Percentiles rank a stretch among this genome's conserved stretches.
Evolutionary conservation across 2,888 invertebrate genomes (phyloP).

Genomic region (Polia nebulosa): DNA sequence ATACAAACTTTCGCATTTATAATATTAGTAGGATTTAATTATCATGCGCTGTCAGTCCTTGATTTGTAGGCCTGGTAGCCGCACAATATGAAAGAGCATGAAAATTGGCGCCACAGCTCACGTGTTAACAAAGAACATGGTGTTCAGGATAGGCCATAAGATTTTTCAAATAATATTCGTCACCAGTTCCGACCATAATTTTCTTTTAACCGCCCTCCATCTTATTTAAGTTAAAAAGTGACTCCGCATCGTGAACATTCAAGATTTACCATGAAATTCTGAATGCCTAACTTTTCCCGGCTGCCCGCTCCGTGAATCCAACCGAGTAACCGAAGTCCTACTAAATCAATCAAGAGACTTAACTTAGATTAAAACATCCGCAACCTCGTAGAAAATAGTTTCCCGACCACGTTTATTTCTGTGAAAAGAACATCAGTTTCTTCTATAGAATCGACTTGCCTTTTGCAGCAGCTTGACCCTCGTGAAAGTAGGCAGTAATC

Average conservation of each 20-base stretch:
- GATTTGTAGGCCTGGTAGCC: too few relatives aligned
- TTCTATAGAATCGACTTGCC: neutral
- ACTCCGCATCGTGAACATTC: slow-evolving; percentile 2
- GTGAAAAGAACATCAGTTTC: neutral
- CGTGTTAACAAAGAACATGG: too few relatives aligned
- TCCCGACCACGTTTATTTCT: slow-evolving; percentile 4
- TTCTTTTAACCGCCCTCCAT: neutral
- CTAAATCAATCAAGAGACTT: slow-evolving; percentile 37
- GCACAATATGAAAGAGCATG: too few relatives aligned
- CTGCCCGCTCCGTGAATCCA: neutral
- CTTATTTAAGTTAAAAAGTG: neutral
- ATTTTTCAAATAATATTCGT: too few relatives aligned
- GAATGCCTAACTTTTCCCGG: slow-evolving; percentile 9
- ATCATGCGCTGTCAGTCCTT: too few relatives aligned
- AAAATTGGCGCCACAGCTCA: too few relatives aligned
- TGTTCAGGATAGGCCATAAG: too few relatives aligned
- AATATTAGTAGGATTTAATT: too few relatives aligned
- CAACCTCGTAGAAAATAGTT: slow-evolving; percentile 16
- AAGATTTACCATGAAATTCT: slow-evolving; percentile 1
- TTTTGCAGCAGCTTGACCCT: neutral
- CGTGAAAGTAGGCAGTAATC: neutral
- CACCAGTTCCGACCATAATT: too few relatives aligned
- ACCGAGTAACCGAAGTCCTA: slow-evolving; percentile 8
- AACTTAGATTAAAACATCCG: slow-evolving; percentile 36
- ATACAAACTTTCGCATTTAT: too few relatives aligned